These are phyloP conservation scores for Adelphocoris suturalis DNA, from an alignment of 2,888 invertebrate genomes.

Conservation along the genomic window DNA sequence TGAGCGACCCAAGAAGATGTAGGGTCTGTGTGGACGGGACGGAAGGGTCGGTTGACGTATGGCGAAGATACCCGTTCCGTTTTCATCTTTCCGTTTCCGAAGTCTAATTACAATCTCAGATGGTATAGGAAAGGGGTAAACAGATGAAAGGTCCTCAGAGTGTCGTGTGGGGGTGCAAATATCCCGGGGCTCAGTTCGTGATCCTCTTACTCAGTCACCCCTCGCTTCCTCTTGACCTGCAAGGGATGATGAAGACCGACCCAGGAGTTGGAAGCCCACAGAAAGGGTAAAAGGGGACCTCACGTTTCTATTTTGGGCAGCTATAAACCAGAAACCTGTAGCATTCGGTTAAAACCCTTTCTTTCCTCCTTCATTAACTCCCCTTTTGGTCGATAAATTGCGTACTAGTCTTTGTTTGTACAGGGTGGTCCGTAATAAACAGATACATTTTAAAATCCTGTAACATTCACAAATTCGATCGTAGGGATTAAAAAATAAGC, in stretches of 20 bases:
- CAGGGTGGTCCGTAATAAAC: no score
- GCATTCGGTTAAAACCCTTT: background rate
- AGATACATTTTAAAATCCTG: no score
- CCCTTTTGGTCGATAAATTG: no score
- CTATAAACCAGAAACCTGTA: background rate
- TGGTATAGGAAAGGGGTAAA: background rate
- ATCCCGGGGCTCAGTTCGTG: background rate
- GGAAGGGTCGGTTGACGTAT: no score
- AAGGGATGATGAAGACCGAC: background rate
- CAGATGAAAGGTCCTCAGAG: constrained; percentile 1
- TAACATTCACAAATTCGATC: no score
- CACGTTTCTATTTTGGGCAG: background rate
- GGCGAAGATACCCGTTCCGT: background rate
- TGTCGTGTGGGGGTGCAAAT: constrained; percentile 1
- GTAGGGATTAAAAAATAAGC: no score
- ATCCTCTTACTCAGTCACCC: background rate
- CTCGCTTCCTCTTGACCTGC: background rate
- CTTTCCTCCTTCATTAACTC: background rate
- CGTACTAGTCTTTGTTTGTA: no score
- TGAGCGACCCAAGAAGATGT: no score
- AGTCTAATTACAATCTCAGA: background rate
- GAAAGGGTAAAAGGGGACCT: constrained; percentile 1
- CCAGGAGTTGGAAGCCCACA: background rate
- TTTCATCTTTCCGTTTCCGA: background rate
- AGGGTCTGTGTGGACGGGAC: no score